Base-by-base conservation (phyloP, 2,113 vertebrate genomes). In the Ornithorhynchus anatinus region DNA sequence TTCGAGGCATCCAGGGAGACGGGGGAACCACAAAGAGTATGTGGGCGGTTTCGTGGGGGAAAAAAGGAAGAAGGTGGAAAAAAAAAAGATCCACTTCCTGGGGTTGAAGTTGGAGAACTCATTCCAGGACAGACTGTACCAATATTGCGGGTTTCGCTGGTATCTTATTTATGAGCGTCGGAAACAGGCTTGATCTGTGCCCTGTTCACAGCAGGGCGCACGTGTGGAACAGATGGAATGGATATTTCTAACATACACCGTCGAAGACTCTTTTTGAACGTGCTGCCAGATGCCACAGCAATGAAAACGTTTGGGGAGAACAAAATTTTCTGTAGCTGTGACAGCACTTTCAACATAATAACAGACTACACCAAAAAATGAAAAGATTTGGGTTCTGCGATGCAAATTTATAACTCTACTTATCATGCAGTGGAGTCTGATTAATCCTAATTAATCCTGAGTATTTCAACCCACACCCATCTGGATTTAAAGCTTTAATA, bases 171-270 rank as follows among this genome's bases (percentile, higher is more conserved):
- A 87, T 33, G 74, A 89, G 73, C 56, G 77, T 80, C 53, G 20
- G 85, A 91, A 90, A 86, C 77, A 82, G 74, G 73, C 76, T 59
- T 71, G 77, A 70, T 19, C 51, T 75, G 84, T 84, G 74, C 73
- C 77, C 51, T 58, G 37, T 81, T 90, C 72, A 59, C 23, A 56
- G 79, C 66, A 68, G 40, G 63, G 79, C 20, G 10, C 75, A 81
- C 29, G 6, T 91, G 87, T 84, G 61, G 76, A 85, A 82, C 92
- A 93, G 89, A 93, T 89, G 92, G 78, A 78, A 73, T 47, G 65
- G 83, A 65, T 59, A 80, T 79, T 89, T 91, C 84, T 84, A 87
- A 84, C 79, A 80, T 50, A 85, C 45, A 66, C 73, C 81, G 88
- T 40, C 80, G 76, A 89, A 86, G 79, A 75, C 64, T 88, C 48